phyloP scores from a whole-genome alignment of 2,113 vertebrate genomes.

The Bos indicus region DNA sequence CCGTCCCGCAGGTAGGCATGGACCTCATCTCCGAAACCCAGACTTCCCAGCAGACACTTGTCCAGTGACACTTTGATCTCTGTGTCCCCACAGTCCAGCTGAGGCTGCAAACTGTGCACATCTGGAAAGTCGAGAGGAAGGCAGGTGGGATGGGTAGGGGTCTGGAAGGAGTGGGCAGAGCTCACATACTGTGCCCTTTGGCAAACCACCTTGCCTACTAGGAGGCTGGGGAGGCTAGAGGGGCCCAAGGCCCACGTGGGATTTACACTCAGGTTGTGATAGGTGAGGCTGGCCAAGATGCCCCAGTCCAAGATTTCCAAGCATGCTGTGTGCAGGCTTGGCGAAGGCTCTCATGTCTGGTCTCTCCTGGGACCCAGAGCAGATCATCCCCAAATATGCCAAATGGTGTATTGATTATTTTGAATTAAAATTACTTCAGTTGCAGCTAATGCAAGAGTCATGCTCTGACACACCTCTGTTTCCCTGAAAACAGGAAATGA shows the following conservation, averaged over 20 bases:
- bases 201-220: background rate
- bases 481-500: background rate
- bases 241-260: background rate
- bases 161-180: background rate
- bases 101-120: conserved; percentile 22
- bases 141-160: background rate
- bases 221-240: background rate
- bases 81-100: conserved; percentile 37
- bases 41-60: conserved; percentile 31
- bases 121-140: background rate
- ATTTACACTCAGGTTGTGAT: background rate
- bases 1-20: conserved; percentile 2
- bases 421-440: background rate
- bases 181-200: background rate
- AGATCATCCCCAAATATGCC: background rate
- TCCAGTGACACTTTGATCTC: conserved; percentile 58
- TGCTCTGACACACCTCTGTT: background rate
- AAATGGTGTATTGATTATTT: background rate
- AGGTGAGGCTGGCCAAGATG: background rate
- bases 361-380: background rate
- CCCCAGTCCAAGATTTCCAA: background rate
- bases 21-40: conserved; percentile 10
- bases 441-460: background rate
- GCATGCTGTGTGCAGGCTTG: background rate
- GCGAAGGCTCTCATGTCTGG: background rate